Percentiles rank a stretch among this genome's conserved stretches.
These are phyloP conservation scores for Grammomys surdaster DNA, from an alignment of 2,113 vertebrate genomes.

Conservation along the genomic window DNA sequence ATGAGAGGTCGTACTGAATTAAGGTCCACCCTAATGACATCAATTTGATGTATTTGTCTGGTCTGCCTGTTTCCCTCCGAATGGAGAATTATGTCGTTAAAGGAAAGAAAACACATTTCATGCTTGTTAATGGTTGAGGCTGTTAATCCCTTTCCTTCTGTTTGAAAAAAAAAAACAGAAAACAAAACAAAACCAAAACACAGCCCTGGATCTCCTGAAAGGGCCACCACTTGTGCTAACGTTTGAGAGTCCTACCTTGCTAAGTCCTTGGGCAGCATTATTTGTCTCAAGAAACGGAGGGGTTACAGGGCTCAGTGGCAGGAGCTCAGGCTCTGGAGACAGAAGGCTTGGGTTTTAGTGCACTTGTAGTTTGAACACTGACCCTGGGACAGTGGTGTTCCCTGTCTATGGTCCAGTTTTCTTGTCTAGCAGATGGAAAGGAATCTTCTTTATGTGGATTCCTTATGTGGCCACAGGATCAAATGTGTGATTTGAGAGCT, in stretches of 20 bases:
- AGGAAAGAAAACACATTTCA: not conserved
- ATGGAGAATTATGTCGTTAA: not conserved
- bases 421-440: not conserved
- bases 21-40: not conserved
- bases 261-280: not conserved
- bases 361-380: not conserved
- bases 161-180: not conserved
- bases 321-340: not conserved
- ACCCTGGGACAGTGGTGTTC: not conserved
- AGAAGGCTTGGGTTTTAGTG: not conserved
- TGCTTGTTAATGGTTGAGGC: not conserved
- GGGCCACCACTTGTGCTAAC: not conserved
- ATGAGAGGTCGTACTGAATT: not conserved
- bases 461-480: not conserved
- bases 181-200: too few species aligned
- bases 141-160: not conserved
- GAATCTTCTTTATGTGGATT: not conserved
- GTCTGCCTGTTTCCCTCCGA: not conserved
- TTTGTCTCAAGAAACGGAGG: not conserved
- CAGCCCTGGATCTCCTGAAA: not conserved
- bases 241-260: not conserved
- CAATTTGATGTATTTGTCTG: not conserved
- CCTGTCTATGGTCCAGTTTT: not conserved
- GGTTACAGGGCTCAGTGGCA: not conserved
- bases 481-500: not conserved